Base-by-base conservation (phyloP, 2,888 invertebrate genomes). In the Caenorhabditis sinica region DNA sequence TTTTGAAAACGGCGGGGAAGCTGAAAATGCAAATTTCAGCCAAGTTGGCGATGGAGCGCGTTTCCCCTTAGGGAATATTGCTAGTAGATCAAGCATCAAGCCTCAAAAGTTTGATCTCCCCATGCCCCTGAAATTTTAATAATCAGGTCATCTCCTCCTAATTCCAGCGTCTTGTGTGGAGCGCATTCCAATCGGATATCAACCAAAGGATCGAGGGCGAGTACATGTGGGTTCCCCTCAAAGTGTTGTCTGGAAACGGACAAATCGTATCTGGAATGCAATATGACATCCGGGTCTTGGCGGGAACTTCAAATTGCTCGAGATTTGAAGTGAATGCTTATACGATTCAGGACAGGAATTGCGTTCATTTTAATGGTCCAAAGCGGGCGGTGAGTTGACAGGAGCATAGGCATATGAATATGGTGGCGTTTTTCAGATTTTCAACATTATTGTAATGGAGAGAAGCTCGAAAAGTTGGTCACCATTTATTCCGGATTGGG, bases 261-360 rank as follows among this genome's bases (percentile, higher is more conserved):
- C 65, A 83, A 40, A 53, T 88, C 2, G 88, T 88, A 0, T 85
- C 85, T 8, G 88, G 88, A 28, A 79, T 86, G 36, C 82, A 77
- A 13, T 88, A 88, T 63, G 84, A 88, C 33, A 15, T 88, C 51
- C 53, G 75, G 73, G 85, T 88, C 0, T 30, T 88, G 28, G 88
- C 86, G 30, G 88, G 85, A 56, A 83, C 80, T 23, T 86, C 86
- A 4, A 88, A 88, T 72, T 88, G 88, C 23, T 83, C 86, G 2
- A 69, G 85, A 61, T 85, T 69, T 33, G 83, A 84, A 40, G 71
- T 88, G 15, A 84, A 81, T 25, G 69, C 76, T 0, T 73, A 85
- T 33, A 72, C 72, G 11, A 61, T 85, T 53, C 80, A 85, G 40
- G 72, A 81, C 17, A 20, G 58, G 4, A 61, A 73, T 51, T 85